A percentile compares a stretch with the other conserved stretches of the same genome.
These are phyloP conservation scores for Turdus rufiventris DNA, from an alignment of 2,113 vertebrate genomes.

Conservation along the genomic window DNA sequence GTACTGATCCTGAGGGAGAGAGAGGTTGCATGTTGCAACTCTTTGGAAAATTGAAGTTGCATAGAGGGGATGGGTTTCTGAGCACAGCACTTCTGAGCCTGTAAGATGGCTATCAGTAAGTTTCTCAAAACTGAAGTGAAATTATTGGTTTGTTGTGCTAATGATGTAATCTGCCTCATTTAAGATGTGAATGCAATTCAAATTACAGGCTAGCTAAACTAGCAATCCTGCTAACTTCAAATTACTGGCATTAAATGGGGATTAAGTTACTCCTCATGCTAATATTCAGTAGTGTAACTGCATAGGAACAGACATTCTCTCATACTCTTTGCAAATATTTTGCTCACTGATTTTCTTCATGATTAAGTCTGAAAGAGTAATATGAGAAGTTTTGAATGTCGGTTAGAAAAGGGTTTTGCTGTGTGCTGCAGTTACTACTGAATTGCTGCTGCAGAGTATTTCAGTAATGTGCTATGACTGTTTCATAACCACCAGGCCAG, in stretches of 20 bases:
- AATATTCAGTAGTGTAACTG: not conserved
- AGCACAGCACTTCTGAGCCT: not conserved
- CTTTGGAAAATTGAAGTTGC: not conserved
- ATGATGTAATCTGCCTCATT: not conserved
- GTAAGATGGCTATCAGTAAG: not conserved
- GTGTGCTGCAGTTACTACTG: not conserved
- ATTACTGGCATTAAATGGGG: not conserved
- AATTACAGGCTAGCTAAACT: not conserved
- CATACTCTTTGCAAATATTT: not conserved
- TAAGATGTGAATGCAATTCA: not conserved
- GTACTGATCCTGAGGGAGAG: not conserved
- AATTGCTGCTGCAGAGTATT: not conserved
- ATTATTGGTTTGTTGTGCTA: not conserved
- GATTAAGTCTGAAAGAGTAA: not conserved
- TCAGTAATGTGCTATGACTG: not conserved
- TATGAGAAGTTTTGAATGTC: not conserved
- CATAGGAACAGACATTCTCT: not conserved
- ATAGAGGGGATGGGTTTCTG: not conserved
- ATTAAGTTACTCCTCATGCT: not conserved
- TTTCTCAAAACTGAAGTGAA: not conserved
- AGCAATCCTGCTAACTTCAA: not conserved
- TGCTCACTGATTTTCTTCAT: not conserved
- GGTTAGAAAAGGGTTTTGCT: not conserved
- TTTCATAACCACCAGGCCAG: constrained; percentile 77
- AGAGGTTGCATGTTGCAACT: not conserved